A percentile compares a stretch with the other conserved stretches of the same genome.
These are phyloP conservation scores for Crotalus tigris DNA, from an alignment of 2,113 vertebrate species.

Conservation along the genomic window DNA sequence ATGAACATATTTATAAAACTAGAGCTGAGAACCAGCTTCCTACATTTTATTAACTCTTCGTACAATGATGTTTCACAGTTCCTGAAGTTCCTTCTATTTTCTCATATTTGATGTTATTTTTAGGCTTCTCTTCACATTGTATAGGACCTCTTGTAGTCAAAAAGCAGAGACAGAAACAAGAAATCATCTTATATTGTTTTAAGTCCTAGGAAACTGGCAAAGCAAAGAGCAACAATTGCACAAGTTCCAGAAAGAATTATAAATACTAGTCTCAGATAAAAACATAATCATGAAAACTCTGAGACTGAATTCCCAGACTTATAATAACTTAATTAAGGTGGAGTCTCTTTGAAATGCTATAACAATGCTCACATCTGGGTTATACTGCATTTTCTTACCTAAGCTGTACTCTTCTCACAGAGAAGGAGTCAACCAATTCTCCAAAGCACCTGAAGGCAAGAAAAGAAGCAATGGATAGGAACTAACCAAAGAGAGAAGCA, in stretches of 20 bases:
- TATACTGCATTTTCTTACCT: not conserved
- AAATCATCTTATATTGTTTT: not conserved
- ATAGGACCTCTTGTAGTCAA: too few species aligned
- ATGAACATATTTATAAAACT: not conserved
- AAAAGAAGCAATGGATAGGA: not conserved
- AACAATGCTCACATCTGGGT: not conserved
- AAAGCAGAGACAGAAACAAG: not conserved
- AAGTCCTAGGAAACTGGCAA: not conserved
- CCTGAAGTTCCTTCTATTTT: not conserved
- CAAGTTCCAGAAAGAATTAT: not conserved
- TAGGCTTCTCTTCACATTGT: not conserved
- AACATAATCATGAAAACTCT: not conserved
- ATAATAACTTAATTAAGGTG: not conserved
- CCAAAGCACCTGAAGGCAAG: not conserved
- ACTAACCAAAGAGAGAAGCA: not conserved
- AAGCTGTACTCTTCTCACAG: not conserved
- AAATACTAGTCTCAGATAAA: not conserved
- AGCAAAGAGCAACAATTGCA: not conserved
- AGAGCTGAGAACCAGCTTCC: not conserved
- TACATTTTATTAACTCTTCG: not conserved
- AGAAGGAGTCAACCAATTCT: not conserved
- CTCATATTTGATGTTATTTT: not conserved
- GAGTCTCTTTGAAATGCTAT: not conserved
- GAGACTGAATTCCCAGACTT: not conserved
- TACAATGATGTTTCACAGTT: not conserved